phyloP scores from a whole-genome alignment of 2,888 invertebrate genomes.

The Leucania comma region DNA sequence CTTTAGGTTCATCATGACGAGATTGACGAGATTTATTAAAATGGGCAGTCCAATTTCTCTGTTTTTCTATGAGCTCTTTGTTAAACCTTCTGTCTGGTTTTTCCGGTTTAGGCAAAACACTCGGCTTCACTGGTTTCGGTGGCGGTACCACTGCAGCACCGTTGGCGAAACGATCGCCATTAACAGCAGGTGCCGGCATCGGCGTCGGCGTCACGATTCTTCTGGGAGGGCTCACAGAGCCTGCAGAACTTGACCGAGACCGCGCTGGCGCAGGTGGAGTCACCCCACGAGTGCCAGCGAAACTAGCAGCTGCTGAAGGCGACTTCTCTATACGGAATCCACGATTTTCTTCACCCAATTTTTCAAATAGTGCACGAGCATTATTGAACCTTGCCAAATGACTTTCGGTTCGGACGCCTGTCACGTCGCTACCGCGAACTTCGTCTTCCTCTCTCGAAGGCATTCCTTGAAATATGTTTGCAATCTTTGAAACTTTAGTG shows the following conservation, averaged over 20 bases:
- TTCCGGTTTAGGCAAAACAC: constrained; percentile 93
- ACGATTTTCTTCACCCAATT: constrained; percentile 94
- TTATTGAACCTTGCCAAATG: constrained; percentile 97
- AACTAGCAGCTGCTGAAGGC: constrained; percentile 90
- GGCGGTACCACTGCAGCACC: constrained; percentile 86
- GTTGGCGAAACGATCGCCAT: constrained; percentile 85
- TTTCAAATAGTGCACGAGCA: constrained; percentile 97
- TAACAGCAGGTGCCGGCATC: constrained; percentile 81
- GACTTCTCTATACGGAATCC: constrained; percentile 91
- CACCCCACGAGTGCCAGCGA: constrained; percentile 89
- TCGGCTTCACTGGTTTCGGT: constrained; percentile 89
- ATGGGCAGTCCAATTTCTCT: constrained; percentile 97
- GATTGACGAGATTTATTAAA: constrained; percentile 94
- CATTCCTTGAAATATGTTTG: constrained; percentile 96
- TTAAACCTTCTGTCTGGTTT: constrained; percentile 96
- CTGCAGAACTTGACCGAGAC: constrained; percentile 93
- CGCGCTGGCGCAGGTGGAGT: constrained; percentile 90
- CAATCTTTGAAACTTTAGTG: constrained; percentile 97
- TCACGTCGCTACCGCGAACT: constrained; percentile 91
- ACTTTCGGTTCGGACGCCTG: constrained; percentile 96
- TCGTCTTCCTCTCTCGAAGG: constrained; percentile 90
- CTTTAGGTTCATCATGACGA: constrained; percentile 81
- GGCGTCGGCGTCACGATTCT: constrained; percentile 89
- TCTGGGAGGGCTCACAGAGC: constrained; percentile 91
- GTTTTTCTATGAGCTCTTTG: constrained; percentile 96